Evolutionary conservation across 2,888 invertebrate species (phyloP), one percentile per base, ranked within the genome.

Genomic region (Metopia argyrocephala): DNA sequence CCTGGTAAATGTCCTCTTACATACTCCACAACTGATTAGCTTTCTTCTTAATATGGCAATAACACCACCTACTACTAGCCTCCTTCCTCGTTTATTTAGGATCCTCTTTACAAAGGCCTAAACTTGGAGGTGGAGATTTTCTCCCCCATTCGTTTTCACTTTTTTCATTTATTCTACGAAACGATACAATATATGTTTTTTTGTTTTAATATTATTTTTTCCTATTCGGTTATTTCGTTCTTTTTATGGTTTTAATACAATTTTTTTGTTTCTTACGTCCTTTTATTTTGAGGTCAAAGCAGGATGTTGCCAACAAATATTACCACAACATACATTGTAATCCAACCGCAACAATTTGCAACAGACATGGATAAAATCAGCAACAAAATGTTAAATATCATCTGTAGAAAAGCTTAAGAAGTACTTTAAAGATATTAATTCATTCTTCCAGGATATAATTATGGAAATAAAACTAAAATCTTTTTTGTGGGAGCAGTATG

Each of bases 231-330:
- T 38, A 9, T 38, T 15, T 31, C 12, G 12, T 9, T 38, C 38
- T 15, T 38, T 38, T 38, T 38, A 38, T 38, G 38, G 12, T 15
- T 38, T 38, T 38, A 38, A 38, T 15, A 38, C 15, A 12, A 38
- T 38, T 21, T 46, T 59, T 65, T 65, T 65, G 54, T 28, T 9
- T 50, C 45, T 52, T 50, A 61, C 12, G 52, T 50, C 27, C 21
- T 71, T 76, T 38, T 69, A 76, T 76, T 81, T 74, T 81, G 74
- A 78, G 78, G 81, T 81, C 81, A 81, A 65, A 81, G 75, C 70
- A 74, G 78, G 81, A 81, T 81, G 81, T 78, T 81, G 78, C 78
- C 78, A 81, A 81, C 81, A 81, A 74, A 75, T 74, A 81, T 74
- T 61, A 75, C 81, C 78, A 75, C 78, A 81, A 62, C 74, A 66